phyloP scores from a whole-genome alignment of 2,113 vertebrate genomes.

The Cinclus cinclus region DNA sequence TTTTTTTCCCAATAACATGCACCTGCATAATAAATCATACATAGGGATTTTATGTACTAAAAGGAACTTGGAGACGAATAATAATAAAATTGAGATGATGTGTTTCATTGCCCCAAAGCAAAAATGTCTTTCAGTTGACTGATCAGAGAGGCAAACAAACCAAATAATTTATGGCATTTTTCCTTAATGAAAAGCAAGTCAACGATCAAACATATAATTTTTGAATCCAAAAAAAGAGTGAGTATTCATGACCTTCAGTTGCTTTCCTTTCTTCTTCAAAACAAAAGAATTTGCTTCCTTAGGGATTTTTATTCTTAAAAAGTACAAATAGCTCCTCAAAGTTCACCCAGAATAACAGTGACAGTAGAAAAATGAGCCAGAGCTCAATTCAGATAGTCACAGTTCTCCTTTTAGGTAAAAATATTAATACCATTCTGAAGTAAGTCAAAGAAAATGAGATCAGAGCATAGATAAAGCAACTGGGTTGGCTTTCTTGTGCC shows the following conservation, averaged over 20 bases:
- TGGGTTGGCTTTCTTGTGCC: background rate
- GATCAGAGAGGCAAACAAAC: conserved; percentile 28
- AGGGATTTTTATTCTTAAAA: conserved; percentile 44
- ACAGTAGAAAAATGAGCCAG: background rate
- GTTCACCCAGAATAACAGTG: background rate
- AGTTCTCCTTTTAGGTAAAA: conserved; percentile 12
- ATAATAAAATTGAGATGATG: conserved; percentile 8
- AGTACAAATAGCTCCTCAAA: conserved; percentile 37
- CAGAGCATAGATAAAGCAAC: background rate
- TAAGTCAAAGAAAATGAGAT: conserved; percentile 11
- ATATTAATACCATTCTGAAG: background rate
- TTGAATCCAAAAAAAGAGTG: background rate
- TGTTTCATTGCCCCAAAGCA: conserved; percentile 10
- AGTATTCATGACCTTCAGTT: conserved; percentile 39
- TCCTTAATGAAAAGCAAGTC: conserved; percentile 43
- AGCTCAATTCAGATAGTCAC: background rate
- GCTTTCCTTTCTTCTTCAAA: conserved; percentile 44
- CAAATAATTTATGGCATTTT: conserved; percentile 56
- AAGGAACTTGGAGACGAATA: conserved; percentile 14
- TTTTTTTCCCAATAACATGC: background rate
- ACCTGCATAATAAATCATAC: background rate
- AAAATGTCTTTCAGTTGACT: conserved; percentile 14
- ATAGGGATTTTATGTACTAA: background rate
- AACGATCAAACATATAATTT: conserved; percentile 24
- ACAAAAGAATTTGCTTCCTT: conserved; percentile 37